phyloP scores from a whole-genome alignment of 2,888 invertebrate species.

The Pyrrhosoma nymphula region DNA sequence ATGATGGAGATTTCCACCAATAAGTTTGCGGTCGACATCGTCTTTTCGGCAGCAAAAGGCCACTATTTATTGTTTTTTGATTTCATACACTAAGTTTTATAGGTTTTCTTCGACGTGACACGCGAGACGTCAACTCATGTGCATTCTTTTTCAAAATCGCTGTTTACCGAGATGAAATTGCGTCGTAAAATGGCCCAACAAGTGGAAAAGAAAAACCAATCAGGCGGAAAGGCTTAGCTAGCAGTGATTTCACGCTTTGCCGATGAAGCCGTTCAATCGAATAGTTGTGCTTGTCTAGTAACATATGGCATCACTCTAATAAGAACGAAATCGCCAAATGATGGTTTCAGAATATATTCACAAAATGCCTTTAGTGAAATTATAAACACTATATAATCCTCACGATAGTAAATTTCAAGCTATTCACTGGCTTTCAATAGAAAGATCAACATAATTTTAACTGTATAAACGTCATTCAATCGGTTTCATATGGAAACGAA shows the following conservation, averaged over 20 bases:
- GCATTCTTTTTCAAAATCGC: not conserved
- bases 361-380: too few relatives aligned
- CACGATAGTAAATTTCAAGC: too few relatives aligned
- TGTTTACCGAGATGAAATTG: not conserved
- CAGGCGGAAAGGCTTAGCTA: not conserved
- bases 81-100: not conserved
- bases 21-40: not conserved
- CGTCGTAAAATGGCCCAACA: slow-evolving; percentile 36
- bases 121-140: not conserved
- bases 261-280: not conserved
- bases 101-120: not conserved
- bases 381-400: too few relatives aligned
- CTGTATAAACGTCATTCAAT: too few relatives aligned
- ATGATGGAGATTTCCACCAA: slow-evolving; percentile 28
- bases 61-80: not conserved
- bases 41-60: slow-evolving; percentile 31
- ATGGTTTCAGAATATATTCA: too few relatives aligned
- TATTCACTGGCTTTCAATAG: too few relatives aligned
- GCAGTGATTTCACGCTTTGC: not conserved
- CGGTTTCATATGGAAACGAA: too few relatives aligned
- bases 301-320: too few relatives aligned
- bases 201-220: not conserved
- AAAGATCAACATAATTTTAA: too few relatives aligned
- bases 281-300: not conserved
- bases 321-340: too few relatives aligned